Evolutionary conservation across 2,888 invertebrate genomes (phyloP), one percentile per base, ranked within the genome.

Genomic region (Phortica magna): DNA sequence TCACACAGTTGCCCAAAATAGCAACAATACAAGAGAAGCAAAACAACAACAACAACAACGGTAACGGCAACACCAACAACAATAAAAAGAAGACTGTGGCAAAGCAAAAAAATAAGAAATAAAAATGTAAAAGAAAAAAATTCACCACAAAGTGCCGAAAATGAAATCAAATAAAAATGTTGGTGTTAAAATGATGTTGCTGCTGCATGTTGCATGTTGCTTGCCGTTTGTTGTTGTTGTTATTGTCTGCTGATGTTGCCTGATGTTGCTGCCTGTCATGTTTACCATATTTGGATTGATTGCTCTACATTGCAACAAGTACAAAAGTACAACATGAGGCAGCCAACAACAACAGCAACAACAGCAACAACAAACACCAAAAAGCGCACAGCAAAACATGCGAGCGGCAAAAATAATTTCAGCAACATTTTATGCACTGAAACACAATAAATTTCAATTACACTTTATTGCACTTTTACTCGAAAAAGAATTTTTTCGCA

Each of bases 381-480:
- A 74, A 76, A 73, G 43, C 75, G 76, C 39, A 65, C 67, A 61
- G 42, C 76, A 76, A 31, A 73, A 53, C 73, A 61, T 61, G 59
- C 59, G 22, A 61, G 48, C 48, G 48, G 48, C 1, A 48, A 61
- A 61, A 81, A 80, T 76, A 78, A 78, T 80, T 79, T 79, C 61
- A 77, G 80, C 82, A 79, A 80, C 80, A 78, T 80, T 80, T 81
- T 79, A 83, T 80, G 81, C 84, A 85, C 82, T 83, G 81, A 81
- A 84, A 81, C 90, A 83, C 89, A 84, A 90, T 89, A 88, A 89
- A 89, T 89, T 89, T 89, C 87, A 88, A 89, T 90, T 89, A 88
- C 88, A 88, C 83, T 89, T 88, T 85, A 86, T 84, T 83, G 84
- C 88, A 87, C 88, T 88, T 88, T 89, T 88, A 89, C 86, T 84